Base-by-base conservation (phyloP, 1,140 invertebrate species). In the Planococcus citri region DNA sequence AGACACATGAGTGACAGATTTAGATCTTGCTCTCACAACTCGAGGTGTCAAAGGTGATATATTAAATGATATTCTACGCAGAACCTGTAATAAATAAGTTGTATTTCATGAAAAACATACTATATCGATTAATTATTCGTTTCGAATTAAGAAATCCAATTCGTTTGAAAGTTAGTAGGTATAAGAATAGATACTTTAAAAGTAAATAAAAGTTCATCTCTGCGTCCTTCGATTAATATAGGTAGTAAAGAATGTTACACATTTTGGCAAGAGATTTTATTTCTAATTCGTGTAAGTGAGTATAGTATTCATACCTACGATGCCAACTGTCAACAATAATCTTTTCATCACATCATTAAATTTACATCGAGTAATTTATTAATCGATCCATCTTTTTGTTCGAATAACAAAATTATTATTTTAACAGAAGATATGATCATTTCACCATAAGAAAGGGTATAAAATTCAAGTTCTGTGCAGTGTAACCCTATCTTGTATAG, bases 1-100 rank as follows among this genome's bases (percentile, higher is more conserved):
- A 1, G 60, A 64, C 10, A 64, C 60, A 64, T 64, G 60, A 64
- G 10, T 64, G 22, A 64, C 22, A 22, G 60, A 64, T 27, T 64
- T 64, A 20, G 60, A 64, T 25, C 60, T 10, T 24, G 60, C 60
- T 25, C 25, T 22, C 20, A 25, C 60, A 6, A 64, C 25, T 64
- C 60, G 20, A 4, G 60, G 25, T 10, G 60, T 64, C 10, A 64
- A 25, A 4, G 60, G 22, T 1, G 60, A 12, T 64, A 64, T 14
- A 64, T 14, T 64, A 24, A 64, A 27, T 3, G 60, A 64, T 17
- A 64, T 25, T 25, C 24, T 64, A 2, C 60, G 60, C 9, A 64
- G 8, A 4, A 64, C 25, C 60, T 64, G 3, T n/a, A 20, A 51
- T 9, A 6, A 51, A 33, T 6, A 33, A 33, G 29, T 12, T 33